Evolutionary conservation across 2,113 vertebrate genomes (phyloP).

Genomic region (Scalopus aquaticus): DNA sequence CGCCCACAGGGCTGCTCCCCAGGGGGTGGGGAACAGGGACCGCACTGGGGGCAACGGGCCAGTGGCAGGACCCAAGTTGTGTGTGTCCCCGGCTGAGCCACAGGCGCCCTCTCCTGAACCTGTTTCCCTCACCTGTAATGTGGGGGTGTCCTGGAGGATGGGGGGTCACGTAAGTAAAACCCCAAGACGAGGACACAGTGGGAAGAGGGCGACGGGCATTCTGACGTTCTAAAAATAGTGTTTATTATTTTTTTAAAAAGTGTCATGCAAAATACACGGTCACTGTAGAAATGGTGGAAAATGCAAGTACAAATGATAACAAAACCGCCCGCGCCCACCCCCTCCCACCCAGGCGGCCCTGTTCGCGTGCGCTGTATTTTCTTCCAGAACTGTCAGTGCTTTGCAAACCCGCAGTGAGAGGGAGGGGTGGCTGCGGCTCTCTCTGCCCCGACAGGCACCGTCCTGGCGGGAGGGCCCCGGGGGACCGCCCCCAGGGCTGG

Average conservation of each 20-base stretch:
- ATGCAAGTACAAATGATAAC: not conserved
- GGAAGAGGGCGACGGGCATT: not conserved
- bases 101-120: fast-evolving
- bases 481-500: too few relatives aligned
- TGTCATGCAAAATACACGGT: conserved; percentile 53
- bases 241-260: conserved; percentile 49
- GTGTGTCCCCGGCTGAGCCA: not conserved
- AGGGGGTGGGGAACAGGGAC: not conserved
- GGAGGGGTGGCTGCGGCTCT: too few relatives aligned
- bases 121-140: not conserved
- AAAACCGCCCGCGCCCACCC: not conserved
- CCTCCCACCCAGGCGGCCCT: not conserved
- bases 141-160: not conserved
- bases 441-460: too few relatives aligned
- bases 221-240: conserved; percentile 58
- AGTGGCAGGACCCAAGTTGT: not conserved
- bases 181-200: not conserved
- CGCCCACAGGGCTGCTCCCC: too few relatives aligned
- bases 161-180: not conserved
- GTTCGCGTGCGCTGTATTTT: not conserved
- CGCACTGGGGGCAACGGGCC: not conserved
- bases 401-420: too few relatives aligned
- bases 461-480: too few relatives aligned
- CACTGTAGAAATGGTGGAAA: conserved; percentile 43
- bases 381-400: too few relatives aligned